Percentiles rank a stretch among this genome's conserved stretches.
Conservation (phyloP, 2,797 vertebrate genomes). For the Sebastes trivittatus region DNA sequence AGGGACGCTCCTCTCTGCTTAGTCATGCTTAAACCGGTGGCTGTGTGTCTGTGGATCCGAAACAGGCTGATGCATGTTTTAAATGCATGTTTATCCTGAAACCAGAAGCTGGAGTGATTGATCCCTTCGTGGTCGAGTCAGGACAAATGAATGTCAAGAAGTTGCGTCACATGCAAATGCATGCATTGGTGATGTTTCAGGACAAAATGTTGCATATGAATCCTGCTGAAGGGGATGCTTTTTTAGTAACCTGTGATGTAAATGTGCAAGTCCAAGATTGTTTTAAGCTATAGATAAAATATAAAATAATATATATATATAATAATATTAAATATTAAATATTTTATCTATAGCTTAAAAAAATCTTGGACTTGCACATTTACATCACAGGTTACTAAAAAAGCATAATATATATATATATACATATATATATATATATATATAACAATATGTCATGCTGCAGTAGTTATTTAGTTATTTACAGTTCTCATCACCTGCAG, state of each 20-base stretch:
- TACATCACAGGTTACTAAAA: background rate
- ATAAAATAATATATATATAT: too few relatives aligned
- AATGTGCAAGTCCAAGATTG: background rate
- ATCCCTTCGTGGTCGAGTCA: background rate
- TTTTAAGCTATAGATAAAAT: background rate
- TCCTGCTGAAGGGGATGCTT: background rate
- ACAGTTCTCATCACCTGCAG: background rate
- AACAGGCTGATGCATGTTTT: background rate
- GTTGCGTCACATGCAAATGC: slow-evolving; percentile 26
- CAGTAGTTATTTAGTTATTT: background rate
- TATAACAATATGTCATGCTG: background rate
- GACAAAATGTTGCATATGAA: background rate
- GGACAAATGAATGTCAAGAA: slow-evolving; percentile 62
- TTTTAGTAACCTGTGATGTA: background rate
- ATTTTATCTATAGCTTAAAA: background rate
- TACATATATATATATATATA: too few relatives aligned
- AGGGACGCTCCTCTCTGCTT: slow-evolving; percentile 48
- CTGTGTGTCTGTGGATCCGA: background rate
- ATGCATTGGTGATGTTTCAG: background rate
- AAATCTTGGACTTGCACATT: background rate
- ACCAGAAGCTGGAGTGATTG: background rate
- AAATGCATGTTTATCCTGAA: background rate
- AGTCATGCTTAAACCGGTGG: slow-evolving; percentile 62
- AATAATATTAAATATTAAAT: too few relatives aligned
- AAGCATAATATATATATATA: too few relatives aligned